A percentile compares a stretch with the other conserved stretches of the same genome.
phyloP scores from a whole-genome alignment of 2,113 vertebrate genomes.

The Anhinga rufa region DNA sequence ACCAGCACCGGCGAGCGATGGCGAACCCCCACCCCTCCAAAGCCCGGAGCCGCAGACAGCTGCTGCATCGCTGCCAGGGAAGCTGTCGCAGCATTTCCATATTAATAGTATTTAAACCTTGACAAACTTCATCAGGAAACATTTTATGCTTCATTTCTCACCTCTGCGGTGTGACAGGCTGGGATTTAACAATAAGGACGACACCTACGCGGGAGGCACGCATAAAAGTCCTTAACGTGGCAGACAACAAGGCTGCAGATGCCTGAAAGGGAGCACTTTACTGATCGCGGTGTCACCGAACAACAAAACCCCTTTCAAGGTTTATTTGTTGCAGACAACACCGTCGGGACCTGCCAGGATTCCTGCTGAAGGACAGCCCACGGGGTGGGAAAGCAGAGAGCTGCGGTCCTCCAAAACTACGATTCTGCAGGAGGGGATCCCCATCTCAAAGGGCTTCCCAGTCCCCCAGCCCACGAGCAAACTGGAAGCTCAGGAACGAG shows the following conservation, averaged over 20 bases:
- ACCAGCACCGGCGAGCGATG: accelerated
- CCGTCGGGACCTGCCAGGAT: not conserved
- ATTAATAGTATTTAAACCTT: not conserved
- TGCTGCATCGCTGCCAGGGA: not conserved
- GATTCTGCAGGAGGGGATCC: not conserved
- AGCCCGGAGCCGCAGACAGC: not conserved
- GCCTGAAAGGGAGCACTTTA: not conserved
- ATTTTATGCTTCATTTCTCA: not conserved
- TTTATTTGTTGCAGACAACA: not conserved
- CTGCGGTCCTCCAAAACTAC: not conserved
- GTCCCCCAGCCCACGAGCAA: not conserved
- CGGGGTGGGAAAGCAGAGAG: not conserved
- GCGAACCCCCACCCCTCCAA: not conserved
- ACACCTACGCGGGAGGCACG: not conserved
- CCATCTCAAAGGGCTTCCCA: not conserved
- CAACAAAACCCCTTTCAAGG: not conserved
- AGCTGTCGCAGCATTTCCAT: not conserved
- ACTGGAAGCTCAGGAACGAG: not conserved
- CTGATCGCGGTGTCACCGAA: not conserved
- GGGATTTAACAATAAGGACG: not conserved
- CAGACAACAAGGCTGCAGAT: not conserved
- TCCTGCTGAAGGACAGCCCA: not conserved
- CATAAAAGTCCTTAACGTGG: not conserved
- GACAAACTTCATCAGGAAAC: constrained; percentile 3
- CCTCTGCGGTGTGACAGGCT: not conserved